These are phyloP conservation scores for Chironomus striatipennis DNA, from an alignment of 1,140 invertebrate species.

Conservation along the genomic window DNA sequence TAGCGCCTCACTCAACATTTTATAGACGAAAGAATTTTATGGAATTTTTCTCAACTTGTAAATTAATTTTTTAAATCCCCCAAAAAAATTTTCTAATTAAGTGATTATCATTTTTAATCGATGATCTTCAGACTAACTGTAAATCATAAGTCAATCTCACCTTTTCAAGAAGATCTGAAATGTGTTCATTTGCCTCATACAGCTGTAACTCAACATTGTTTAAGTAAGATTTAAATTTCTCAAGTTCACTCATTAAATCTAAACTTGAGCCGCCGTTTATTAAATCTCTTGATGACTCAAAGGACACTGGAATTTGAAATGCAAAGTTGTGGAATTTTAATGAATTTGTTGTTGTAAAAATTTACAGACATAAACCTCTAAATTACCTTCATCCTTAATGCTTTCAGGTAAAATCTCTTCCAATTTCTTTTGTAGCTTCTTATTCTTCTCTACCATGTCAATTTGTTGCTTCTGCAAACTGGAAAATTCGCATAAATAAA, in stretches of 20 bases:
- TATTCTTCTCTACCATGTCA: conserved; percentile 33
- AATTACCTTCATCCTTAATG: conserved; percentile 28
- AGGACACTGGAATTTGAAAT: no score
- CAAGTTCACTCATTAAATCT: conserved; percentile 33
- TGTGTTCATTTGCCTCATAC: conserved; percentile 40
- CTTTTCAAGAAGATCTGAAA: conserved; percentile 37
- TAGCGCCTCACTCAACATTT: no score
- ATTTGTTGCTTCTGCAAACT: conserved; percentile 31
- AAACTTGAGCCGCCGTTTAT: conserved; percentile 26
- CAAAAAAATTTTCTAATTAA: no score
- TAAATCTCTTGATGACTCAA: no score
- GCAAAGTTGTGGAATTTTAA: no score
- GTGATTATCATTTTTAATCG: not conserved
- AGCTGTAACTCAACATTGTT: conserved; percentile 37
- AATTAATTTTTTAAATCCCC: no score
- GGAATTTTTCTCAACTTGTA: no score
- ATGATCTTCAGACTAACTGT: not conserved
- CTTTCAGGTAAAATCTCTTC: conserved; percentile 27
- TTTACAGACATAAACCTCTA: conserved; percentile 26
- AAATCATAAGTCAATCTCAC: conserved; percentile 28
- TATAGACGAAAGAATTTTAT: no score
- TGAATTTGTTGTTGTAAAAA: no score
- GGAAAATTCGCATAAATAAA: not conserved
- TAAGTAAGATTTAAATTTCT: conserved; percentile 33
- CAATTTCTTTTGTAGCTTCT: conserved; percentile 32